Conservation (phyloP, 2,797 vertebrate genomes). For the Pterois miles region DNA sequence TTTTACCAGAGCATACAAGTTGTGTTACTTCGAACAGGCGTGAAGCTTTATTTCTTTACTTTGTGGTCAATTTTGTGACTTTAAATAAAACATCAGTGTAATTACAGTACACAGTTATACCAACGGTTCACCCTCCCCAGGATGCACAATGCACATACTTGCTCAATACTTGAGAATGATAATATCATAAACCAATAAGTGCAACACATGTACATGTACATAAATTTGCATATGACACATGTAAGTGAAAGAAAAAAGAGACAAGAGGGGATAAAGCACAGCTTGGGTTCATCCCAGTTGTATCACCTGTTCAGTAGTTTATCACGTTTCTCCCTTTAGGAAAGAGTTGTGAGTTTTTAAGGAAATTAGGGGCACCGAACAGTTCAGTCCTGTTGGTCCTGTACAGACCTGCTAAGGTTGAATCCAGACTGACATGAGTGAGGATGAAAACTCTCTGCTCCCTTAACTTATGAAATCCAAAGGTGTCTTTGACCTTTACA, state of each 20-base stretch:
- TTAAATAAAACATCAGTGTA: too few species aligned
- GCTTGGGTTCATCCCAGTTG: too few species aligned
- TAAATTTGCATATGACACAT: background rate
- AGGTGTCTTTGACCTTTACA: too few species aligned
- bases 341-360: too few species aligned
- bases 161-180: background rate
- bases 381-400: too few species aligned
- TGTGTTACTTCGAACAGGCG: background rate
- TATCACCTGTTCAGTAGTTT: too few species aligned
- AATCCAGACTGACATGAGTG: background rate
- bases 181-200: background rate
- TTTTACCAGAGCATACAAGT: constrained; percentile 18
- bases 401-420: background rate
- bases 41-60: background rate
- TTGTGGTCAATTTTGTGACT: background rate
- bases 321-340: background rate
- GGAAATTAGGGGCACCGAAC: too few species aligned
- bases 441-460: too few species aligned
- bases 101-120: too few species aligned
- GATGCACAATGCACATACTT: background rate
- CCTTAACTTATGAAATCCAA: too few species aligned
- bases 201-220: background rate
- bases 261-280: too few species aligned
- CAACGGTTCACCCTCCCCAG: too few species aligned
- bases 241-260: background rate